These are phyloP conservation scores for Apistogramma diplotaenia DNA, from an alignment of 2,113 vertebrate genomes.

Conservation along the genomic window DNA sequence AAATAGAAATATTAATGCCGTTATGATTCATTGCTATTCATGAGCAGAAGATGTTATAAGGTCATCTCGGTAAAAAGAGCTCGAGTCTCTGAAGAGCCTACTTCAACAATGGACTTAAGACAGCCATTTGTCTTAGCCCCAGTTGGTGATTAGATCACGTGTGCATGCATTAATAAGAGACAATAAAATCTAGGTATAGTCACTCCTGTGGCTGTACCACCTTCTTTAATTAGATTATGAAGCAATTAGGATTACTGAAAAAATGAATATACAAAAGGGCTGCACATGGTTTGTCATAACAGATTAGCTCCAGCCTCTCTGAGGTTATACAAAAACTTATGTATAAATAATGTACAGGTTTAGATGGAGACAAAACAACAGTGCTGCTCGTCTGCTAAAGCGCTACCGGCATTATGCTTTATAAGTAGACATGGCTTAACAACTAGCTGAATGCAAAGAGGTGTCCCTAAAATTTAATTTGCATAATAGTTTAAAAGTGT, in stretches of 20 bases:
- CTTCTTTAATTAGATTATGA: background rate
- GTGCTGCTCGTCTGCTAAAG: background rate
- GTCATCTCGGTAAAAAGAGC: slow-evolving; percentile 23
- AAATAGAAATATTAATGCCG: slow-evolving; percentile 7
- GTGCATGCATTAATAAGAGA: slow-evolving; percentile 54
- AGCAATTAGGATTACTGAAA: background rate
- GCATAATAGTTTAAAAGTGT: background rate
- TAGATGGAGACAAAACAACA: background rate
- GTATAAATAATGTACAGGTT: background rate
- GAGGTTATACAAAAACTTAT: background rate
- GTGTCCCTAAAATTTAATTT: background rate
- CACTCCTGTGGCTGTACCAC: slow-evolving; percentile 13
- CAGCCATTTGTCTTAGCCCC: background rate
- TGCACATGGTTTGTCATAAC: background rate
- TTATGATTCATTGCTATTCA: slow-evolving; percentile 16
- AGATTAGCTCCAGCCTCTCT: background rate
- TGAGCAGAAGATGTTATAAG: slow-evolving; percentile 23
- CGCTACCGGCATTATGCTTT: background rate
- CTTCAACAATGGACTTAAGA: slow-evolving; percentile 26
- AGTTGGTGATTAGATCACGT: slow-evolving; percentile 44
- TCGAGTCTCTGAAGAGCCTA: slow-evolving; percentile 19
- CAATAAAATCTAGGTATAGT: slow-evolving; percentile 25
- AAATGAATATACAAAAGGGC: background rate
- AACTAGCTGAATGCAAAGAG: background rate
- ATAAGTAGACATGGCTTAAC: background rate